phyloP scores from a whole-genome alignment of 2,113 vertebrate species.

The Tautogolabrus adspersus region DNA sequence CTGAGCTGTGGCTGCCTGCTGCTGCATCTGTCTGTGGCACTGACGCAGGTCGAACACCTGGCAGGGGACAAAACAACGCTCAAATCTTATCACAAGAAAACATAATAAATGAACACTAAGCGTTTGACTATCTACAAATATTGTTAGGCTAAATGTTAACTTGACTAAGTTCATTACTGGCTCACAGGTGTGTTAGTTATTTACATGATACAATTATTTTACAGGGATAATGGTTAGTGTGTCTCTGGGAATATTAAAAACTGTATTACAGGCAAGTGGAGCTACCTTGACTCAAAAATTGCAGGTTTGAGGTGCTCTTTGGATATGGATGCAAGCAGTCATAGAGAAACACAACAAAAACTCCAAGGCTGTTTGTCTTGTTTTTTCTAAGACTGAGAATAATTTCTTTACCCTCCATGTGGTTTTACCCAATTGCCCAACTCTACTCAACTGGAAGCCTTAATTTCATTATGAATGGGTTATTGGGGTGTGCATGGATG shows the following conservation, averaged over 20 bases:
- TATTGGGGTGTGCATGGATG: neutral
- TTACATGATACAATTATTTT: neutral
- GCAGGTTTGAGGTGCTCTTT: no score
- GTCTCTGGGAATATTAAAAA: no score
- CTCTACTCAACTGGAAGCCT: no score
- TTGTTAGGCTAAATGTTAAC: neutral
- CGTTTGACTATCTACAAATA: neutral
- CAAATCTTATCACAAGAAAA: neutral
- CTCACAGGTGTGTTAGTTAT: neutral
- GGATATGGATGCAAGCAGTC: no score
- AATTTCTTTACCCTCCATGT: neutral
- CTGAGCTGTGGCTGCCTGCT: slow-evolving; percentile 96
- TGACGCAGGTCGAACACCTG: slow-evolving; percentile 98
- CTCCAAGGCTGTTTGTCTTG: no score
- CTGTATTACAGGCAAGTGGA: no score
- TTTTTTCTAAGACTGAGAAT: neutral
- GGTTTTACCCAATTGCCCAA: neutral
- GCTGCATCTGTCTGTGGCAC: slow-evolving; percentile 98
- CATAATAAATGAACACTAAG: neutral
- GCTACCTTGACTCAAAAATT: no score
- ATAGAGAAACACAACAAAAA: no score
- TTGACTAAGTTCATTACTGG: neutral
- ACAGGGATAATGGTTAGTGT: neutral
- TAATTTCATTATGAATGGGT: no score
- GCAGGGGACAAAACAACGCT: slow-evolving; percentile 8